These are phyloP conservation scores for Novumbra hubbsi DNA, from an alignment of 2,797 vertebrate species.

Conservation along the genomic window DNA sequence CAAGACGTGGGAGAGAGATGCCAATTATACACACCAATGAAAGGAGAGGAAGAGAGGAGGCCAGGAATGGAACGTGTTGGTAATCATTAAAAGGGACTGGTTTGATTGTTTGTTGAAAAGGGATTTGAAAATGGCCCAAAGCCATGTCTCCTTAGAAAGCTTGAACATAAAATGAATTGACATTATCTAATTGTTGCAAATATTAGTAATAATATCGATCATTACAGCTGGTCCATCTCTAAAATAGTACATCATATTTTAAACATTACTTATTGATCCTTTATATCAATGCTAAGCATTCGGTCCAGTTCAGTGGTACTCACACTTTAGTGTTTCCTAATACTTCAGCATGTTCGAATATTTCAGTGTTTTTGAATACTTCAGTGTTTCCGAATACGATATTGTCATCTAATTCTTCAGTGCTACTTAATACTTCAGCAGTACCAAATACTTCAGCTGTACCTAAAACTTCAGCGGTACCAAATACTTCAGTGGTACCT, in stretches of 20 bases:
- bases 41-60: neutral
- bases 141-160: neutral
- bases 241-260: neutral
- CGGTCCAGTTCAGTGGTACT: neutral
- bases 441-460: too few species aligned
- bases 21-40: neutral
- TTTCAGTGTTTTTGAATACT: constrained; percentile 28
- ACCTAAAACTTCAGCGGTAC: too few species aligned
- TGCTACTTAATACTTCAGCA: too few species aligned
- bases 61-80: neutral
- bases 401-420: too few species aligned
- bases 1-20: neutral
- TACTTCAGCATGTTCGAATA: constrained; percentile 28
- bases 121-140: neutral
- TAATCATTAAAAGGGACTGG: neutral
- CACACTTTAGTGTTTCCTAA: constrained; percentile 28
- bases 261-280: neutral
- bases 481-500: too few species aligned
- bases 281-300: neutral
- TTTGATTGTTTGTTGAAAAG: neutral
- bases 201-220: neutral
- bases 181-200: neutral
- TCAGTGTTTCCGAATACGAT: neutral
- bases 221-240: neutral
- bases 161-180: neutral